phyloP scores from a whole-genome alignment of 2,113 vertebrate genomes.

The Psephotus haematonotus region DNA sequence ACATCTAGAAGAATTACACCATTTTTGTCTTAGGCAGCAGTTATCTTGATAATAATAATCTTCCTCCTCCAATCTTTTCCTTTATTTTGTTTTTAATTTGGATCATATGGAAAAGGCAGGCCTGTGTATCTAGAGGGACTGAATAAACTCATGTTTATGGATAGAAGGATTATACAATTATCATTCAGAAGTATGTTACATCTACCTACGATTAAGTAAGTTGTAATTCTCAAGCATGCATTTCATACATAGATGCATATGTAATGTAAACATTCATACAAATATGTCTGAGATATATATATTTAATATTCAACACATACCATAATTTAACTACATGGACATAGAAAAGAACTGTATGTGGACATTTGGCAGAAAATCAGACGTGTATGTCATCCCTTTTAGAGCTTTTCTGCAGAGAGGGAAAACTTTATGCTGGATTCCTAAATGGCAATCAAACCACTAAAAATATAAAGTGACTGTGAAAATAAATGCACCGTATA shows the following conservation, averaged over 20 bases:
- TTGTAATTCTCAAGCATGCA: neutral
- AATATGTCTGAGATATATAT: neutral
- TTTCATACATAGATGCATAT: neutral
- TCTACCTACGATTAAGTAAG: neutral
- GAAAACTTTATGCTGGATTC: neutral
- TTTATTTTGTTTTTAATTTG: neutral
- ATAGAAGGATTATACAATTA: neutral
- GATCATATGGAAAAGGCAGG: neutral
- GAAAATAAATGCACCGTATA: neutral
- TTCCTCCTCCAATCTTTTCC: rapidly evolving
- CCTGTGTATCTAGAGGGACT: neutral
- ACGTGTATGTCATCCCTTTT: neutral
- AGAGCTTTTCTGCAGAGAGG: neutral
- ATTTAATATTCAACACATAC: neutral
- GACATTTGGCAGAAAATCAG: neutral
- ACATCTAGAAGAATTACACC: neutral
- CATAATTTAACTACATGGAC: neutral
- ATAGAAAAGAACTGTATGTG: neutral
- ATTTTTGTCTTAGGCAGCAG: neutral
- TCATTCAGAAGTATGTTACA: neutral
- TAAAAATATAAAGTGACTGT: neutral
- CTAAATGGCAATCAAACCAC: neutral
- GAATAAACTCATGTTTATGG: neutral
- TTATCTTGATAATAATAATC: neutral
- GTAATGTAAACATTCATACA: neutral